Base-by-base conservation (phyloP, 2,797 vertebrate genomes). In the Enteromius paludinosus region DNA sequence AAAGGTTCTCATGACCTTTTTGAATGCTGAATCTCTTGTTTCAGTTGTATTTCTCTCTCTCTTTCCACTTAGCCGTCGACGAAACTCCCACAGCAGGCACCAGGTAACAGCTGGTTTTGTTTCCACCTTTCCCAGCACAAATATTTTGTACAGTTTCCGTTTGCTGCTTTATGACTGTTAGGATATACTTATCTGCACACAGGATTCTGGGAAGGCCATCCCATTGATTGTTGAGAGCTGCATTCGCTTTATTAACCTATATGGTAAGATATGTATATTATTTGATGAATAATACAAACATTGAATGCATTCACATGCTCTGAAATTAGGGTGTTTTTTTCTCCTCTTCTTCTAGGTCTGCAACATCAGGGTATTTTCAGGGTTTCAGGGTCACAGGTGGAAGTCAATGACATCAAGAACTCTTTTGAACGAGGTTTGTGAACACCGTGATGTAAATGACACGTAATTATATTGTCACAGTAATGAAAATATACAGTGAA, bases 321-420 rank as follows among this genome's bases (percentile, higher is more conserved):
- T 25, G 15, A 30, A 30, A 17, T 18, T 1, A 7, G 28, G 25
- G 5, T 17, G 12, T 17, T 33, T 1, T 30, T 43, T 8, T 77
- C 23, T 14, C 18, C 0, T 23, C 3, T 52, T 56, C 61, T 49
- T 15, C 17, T 89, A 99, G 98, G 98, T 91, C 96, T 99, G 87
- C 98, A 99, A 92, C 97, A 99, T 91, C 98, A 99, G 86, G 98
- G 98, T 61, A 98, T 99, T 89, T 99, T 99, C 92, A 93, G 98
- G 91, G 97, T 99, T 70, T 99, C 98, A 15, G 98, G 98, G 64
- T 99, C 98, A 70, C 98, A 99, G 92, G 96, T 99, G 86, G 98
- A 99, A 92, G 97, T 99, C 92, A 99, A 99, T 83, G 98, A 99
- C 91, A 99, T 99, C 93, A 99, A 99, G 94, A 99, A 99, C 92